Percentiles rank a stretch among this genome's conserved stretches.
phyloP scores from a whole-genome alignment of 2,888 invertebrate species.

The Escarpia spicata region DNA sequence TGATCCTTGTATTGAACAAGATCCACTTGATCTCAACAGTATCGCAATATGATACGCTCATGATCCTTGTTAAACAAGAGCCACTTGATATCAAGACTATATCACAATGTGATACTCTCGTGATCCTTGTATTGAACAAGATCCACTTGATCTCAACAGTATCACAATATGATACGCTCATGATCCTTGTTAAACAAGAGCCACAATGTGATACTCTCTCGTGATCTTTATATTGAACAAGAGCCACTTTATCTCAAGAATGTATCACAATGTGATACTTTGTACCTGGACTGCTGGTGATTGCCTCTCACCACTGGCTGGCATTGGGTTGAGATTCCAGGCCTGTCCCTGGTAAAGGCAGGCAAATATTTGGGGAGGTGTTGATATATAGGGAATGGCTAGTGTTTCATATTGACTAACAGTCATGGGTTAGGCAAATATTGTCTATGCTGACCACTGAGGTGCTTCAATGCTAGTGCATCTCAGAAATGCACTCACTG shows the following conservation, averaged over 20 bases:
- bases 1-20: no score
- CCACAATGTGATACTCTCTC: no score
- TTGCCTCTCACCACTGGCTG: not conserved
- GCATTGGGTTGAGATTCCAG: not conserved
- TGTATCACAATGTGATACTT: not conserved
- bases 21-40: no score
- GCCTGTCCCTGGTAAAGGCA: not conserved
- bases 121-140: no score
- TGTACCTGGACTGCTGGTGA: not conserved
- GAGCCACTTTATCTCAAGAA: not conserved
- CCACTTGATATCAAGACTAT: no score
- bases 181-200: no score
- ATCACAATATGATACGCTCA: no score
- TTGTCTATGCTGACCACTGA: not conserved
- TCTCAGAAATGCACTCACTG: not conserved
- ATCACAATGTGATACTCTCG: no score
- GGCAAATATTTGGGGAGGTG: not conserved
- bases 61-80: no score
- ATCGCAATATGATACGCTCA: no score
- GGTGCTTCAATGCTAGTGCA: not conserved
- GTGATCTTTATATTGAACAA: not conserved
- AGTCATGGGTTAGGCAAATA: slow-evolving; percentile 5
- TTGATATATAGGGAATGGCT: not conserved
- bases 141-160: no score
- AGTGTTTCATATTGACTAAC: not conserved